Percentiles rank a stretch among this genome's conserved stretches.
Conservation (phyloP, 1,140 invertebrate species). For the Lethocerus indicus region DNA sequence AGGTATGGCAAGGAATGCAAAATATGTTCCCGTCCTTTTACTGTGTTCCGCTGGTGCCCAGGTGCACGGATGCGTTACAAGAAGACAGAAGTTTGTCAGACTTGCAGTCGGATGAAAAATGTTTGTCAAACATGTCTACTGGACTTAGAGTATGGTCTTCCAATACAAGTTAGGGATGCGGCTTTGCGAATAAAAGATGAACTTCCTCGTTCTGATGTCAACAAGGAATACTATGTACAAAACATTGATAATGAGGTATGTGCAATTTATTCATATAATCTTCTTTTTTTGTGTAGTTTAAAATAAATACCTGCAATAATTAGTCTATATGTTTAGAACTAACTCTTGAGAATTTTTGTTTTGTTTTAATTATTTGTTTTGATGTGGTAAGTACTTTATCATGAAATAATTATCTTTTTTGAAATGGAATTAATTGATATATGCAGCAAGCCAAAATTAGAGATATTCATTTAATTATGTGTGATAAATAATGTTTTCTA, state of each 20-base stretch:
- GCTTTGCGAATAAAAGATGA: conserved; percentile 90
- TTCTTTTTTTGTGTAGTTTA: not conserved
- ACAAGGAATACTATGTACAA: conserved; percentile 98
- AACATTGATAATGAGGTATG: conserved; percentile 69
- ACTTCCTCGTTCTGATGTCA: conserved; percentile 92
- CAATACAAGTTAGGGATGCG: conserved; percentile 88
- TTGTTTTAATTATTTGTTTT: too few species aligned
- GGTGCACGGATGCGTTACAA: conserved; percentile 97
- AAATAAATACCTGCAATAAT: not conserved
- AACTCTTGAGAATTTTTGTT: too few species aligned
- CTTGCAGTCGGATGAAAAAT: conserved; percentile 95
- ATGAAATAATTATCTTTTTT: too few species aligned
- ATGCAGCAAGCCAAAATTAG: too few species aligned
- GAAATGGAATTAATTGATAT: too few species aligned
- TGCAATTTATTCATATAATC: conserved; percentile 5
- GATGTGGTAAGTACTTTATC: too few species aligned
- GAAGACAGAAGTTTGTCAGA: conserved; percentile 99
- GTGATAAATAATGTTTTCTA: too few species aligned
- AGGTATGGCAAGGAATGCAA: conserved; percentile 98
- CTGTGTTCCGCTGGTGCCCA: conserved; percentile 95
- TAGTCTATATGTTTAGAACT: too few species aligned
- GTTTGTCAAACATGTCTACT: conserved; percentile 98
- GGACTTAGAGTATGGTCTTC: conserved; percentile 92
- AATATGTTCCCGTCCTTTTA: conserved; percentile 95
- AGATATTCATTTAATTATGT: too few species aligned